Base-by-base conservation (phyloP, 2,888 invertebrate species). In the Orthosia incerta region DNA sequence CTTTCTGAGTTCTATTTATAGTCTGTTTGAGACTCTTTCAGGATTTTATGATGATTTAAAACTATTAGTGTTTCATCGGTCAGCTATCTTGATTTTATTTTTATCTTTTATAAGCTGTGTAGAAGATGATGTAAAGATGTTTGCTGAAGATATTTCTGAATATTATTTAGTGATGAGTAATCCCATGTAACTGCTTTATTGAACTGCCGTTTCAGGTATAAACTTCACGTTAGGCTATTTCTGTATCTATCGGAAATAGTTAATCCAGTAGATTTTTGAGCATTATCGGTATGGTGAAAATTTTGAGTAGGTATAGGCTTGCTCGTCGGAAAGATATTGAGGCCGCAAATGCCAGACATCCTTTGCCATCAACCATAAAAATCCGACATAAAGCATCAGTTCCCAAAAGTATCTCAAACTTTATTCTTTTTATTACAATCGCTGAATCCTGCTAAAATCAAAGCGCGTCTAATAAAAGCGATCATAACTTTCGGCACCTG, bases 401-500 rank as follows among this genome's bases (percentile, higher is more conserved):
- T 59, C 71, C 45, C 11, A 67, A 77, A 69, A 73, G 48, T 67
- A 63, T 51, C 46, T 20, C 13, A 60, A 26, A 20, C 48, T 76
- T 56, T 39, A 16, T 20, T 59, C 46, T 62, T 71, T 74, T 81
- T 78, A 56, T 66, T 69, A 48, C 53, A 63, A 69, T 78, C 62
- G 39, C 73, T 18, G 51, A 79, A 59, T 69, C 51, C 59, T 74
- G 71, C 55, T 69, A 60, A 71, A 82, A 74, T 74, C 68, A 74
- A 73, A 84, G 57, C 16, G 50, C 18, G 31, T 62, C 64, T 76
- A 82, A 76, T 84, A 84, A 84, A 82, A 82, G 71, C 65, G 57
- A 67, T 74, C 73, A 79, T 85, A 84, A 82, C 61, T 69, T 82
- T 71, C 75, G 39, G 67, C 86, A 85, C 86, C 85, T 86, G 85